Base-by-base conservation (phyloP, 92 coral and sea anemone species). In the Porites rus region DNA sequence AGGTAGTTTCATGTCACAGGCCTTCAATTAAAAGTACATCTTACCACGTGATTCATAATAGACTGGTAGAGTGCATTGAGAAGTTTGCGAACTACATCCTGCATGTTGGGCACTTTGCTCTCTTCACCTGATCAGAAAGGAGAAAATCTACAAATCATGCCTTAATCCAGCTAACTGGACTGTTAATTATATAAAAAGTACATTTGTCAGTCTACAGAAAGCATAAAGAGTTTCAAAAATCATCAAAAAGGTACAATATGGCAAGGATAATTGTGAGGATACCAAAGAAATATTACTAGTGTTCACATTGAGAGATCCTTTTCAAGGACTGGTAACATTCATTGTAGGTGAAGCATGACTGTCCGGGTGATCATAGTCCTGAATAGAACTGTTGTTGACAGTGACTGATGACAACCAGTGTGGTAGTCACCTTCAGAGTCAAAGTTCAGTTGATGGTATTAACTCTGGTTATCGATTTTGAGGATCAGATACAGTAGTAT, bases 21-120 rank as follows among this genome's bases (percentile, higher is more conserved):
- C 11, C 11, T 56, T 14, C 11, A 56, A 56, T 56, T 56, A 56
- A 56, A 14, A 56, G 17, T 9, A 56, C 61, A 28, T 18, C 93
- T 86, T 85, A 97, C 99, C 91, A 95, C 93, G 75, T 97, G 98
- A 66, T 89, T 95, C 90, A 95, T 90, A 71, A 92, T 89, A 16
- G 93, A 51, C 17, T 88, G 87, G 71, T 95, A 96, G 38, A 97
- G 88, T 9, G 95, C 86, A 51, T 71, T 92, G 63, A 97, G 85
- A 54, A 97, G 85, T 82, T 89, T 95, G 86, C 96, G 98, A 14
- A 97, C 96, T 50, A 97, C 91, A 12, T 93, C 89, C 67, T 94
- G 98, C 64, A 93, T 93, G 83, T 93, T 88, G 1, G 99, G 98
- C 18, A 95, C 96, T 74, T 80, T 90, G 65, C 90, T 92, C 22